Evolutionary conservation across 2,888 invertebrate genomes (phyloP), one percentile per base, ranked within the genome.

Genomic region (Zhuqinia jingwanae): DNA sequence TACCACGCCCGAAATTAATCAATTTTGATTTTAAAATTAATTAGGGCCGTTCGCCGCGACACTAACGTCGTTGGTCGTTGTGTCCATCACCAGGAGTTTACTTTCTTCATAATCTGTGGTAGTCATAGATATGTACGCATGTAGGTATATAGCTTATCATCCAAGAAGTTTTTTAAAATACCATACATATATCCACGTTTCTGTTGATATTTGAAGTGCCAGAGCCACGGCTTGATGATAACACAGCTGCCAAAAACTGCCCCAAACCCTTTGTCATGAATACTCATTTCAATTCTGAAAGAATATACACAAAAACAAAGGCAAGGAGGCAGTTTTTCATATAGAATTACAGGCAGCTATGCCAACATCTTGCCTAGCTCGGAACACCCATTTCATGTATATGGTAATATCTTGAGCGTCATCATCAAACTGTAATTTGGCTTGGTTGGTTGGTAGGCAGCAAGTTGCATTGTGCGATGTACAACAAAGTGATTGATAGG

Each of bases 301-400:
- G 73, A 70, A 56, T 63, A 56, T 56, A 45, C 87, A 47, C 22
- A 8, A 36, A 36, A 36, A 75, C 45, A 56, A 17, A 50, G 80
- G 63, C n/a, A n/a, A n/a, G n/a, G 73, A 63, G 75, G 27, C 60
- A 81, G 42, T n/a, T 83, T 78, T 80, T 42, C n/a, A 22, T 70
- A 15, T 8, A 45, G 20, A 68, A 70, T 85, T 45, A 76, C 68
- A 63, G 47, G 76, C 90, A 90, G 90, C 90, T 90, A 90, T 90
- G 90, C 90, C 90, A 90, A 89, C 90, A 90, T 90, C 90, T 90
- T 90, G 90, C 90, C 90, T 90, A 77, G 81, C 87, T 85, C 86
- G 86, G 70, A 30, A 60, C 85, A 85, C 79, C 65, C 56, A 84
- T 84, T 45, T 60, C 42, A 42, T 65, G 65, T 65, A 15, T 60